phyloP scores from a whole-genome alignment of 2,888 invertebrate genomes.

The Hartigia nigra region DNA sequence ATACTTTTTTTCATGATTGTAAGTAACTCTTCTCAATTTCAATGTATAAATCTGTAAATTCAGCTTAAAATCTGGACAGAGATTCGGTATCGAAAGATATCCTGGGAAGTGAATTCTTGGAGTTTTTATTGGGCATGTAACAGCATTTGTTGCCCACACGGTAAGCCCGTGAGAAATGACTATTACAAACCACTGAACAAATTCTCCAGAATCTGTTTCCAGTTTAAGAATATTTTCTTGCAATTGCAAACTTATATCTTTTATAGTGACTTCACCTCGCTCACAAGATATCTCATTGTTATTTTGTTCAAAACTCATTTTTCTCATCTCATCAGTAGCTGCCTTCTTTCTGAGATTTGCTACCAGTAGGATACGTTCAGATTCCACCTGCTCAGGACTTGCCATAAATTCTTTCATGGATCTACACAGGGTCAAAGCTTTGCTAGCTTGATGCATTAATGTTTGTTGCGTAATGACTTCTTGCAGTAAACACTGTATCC shows the following conservation, averaged over 20 bases:
- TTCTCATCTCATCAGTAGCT: conserved; percentile 41
- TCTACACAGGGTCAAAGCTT: conserved; percentile 66
- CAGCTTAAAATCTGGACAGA: conserved; percentile 62
- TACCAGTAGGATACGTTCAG: conserved; percentile 66
- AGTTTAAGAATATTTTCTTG: conserved; percentile 28
- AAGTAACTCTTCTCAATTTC: conserved; percentile 58
- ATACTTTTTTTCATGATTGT: conserved; percentile 58
- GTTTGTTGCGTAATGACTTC: conserved; percentile 46
- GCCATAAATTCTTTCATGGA: conserved; percentile 65
- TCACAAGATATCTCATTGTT: conserved; percentile 21
- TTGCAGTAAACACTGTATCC: conserved; percentile 30
- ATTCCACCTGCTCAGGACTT: conserved; percentile 68
- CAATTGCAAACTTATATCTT: conserved; percentile 41
- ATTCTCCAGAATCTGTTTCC: conserved; percentile 32
- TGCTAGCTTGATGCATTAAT: conserved; percentile 61
- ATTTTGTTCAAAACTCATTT: conserved; percentile 22
- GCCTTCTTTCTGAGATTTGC: conserved; percentile 49
- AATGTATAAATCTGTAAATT: conserved; percentile 67
- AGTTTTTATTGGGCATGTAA: conserved; percentile 40
- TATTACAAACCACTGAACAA: conserved; percentile 58
- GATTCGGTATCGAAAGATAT: conserved; percentile 52
- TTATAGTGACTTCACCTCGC: conserved; percentile 38
- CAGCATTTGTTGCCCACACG: conserved; percentile 51
- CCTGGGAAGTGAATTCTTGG: conserved; percentile 49
- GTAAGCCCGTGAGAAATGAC: conserved; percentile 52